These are phyloP conservation scores for Temnothorax rugatulus DNA, from an alignment of 2,888 invertebrate species.

Conservation along the genomic window DNA sequence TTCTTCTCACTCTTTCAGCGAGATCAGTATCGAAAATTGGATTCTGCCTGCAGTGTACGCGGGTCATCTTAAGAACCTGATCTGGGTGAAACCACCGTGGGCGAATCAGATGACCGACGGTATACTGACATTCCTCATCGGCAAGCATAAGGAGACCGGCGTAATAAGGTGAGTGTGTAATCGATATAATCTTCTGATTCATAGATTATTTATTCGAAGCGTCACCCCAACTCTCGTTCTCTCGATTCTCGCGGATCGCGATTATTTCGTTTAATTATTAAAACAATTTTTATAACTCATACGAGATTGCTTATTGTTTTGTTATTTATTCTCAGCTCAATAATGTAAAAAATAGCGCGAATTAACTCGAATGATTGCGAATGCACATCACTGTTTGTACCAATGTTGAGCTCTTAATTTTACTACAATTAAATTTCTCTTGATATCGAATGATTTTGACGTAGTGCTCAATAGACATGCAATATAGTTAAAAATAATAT, in stretches of 20 bases:
- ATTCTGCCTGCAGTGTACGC: slow-evolving; percentile 95
- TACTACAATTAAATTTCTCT: neutral
- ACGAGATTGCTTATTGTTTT: neutral
- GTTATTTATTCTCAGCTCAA: neutral
- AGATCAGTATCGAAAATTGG: slow-evolving; percentile 97
- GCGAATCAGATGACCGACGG: slow-evolving; percentile 93
- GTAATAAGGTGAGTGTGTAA: slow-evolving; percentile 86
- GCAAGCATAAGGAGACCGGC: slow-evolving; percentile 90
- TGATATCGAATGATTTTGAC: neutral
- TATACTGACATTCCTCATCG: slow-evolving; percentile 90
- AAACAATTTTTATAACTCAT: neutral
- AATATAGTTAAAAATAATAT: neutral
- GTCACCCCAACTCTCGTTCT: neutral
- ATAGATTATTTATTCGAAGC: neutral
- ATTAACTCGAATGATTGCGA: neutral
- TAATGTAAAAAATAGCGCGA: neutral
- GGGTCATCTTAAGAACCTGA: slow-evolving; percentile 92
- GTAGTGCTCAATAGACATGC: neutral
- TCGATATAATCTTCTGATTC: neutral
- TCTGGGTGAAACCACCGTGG: slow-evolving; percentile 97
- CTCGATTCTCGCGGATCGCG: neutral
- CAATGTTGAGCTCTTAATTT: neutral
- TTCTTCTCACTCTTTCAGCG: slow-evolving; percentile 76
- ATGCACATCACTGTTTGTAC: neutral
- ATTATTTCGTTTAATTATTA: slow-evolving; percentile 4